Conservation (phyloP, 2,888 invertebrate species). For the Archips crataeganus region DNA sequence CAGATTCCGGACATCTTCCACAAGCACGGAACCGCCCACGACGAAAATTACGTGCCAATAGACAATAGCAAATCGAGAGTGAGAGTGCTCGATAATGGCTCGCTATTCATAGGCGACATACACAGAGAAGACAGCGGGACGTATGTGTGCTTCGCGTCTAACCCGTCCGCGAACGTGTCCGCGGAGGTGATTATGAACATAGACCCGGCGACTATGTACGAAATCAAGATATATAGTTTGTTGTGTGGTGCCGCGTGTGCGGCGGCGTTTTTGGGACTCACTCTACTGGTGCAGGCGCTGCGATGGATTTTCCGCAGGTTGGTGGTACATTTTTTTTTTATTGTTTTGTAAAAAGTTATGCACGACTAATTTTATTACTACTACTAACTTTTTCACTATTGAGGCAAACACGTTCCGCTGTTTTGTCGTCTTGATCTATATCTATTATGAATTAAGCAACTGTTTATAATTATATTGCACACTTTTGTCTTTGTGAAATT, state of each 20-base stretch:
- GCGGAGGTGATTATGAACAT: conserved; percentile 91
- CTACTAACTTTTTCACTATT: not conserved
- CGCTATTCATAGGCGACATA: conserved; percentile 89
- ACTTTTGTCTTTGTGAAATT: conserved; percentile 1
- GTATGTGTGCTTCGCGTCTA: conserved; percentile 94
- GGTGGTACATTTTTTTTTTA: conserved; percentile 58
- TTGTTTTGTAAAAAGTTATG: conserved; percentile 1
- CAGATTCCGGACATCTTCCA: conserved; percentile 87
- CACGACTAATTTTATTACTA: not conserved
- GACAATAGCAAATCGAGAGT: conserved; percentile 85
- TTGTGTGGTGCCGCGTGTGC: conserved; percentile 93
- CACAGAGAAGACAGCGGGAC: conserved; percentile 93
- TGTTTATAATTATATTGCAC: conserved; percentile 2
- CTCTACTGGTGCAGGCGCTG: conserved; percentile 92
- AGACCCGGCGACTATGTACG: conserved; percentile 93
- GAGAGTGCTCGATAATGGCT: conserved; percentile 91
- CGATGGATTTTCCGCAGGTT: conserved; percentile 90
- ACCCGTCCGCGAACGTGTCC: conserved; percentile 92
- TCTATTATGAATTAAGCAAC: not conserved
- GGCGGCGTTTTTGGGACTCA: conserved; percentile 91
- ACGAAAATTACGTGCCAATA: conserved; percentile 76
- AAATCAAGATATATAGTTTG: conserved; percentile 93
- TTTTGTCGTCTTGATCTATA: not conserved
- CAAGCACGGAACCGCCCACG: conserved; percentile 88
- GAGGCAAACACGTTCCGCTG: not conserved